Conservation (phyloP, 2,797 vertebrate genomes). For the Diceros bicornis region DNA sequence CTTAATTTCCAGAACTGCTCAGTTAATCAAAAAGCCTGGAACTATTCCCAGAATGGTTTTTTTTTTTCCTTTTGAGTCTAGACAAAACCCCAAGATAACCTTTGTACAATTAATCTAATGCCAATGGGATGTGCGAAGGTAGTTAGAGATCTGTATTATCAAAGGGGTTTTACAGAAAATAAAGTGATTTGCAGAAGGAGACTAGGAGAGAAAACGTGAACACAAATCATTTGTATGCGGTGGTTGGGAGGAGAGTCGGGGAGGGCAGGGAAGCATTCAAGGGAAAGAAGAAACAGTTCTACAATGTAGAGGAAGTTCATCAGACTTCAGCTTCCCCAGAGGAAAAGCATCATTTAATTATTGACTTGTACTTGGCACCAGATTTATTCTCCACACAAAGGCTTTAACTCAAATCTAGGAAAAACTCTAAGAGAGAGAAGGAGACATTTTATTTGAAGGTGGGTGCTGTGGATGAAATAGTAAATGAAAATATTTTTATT, state of each 20-base stretch:
- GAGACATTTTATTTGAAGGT: constrained; percentile 22
- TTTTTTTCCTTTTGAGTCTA: constrained; percentile 28
- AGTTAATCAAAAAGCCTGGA: constrained; percentile 77
- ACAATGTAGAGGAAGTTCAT: constrained; percentile 74
- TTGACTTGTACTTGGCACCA: constrained; percentile 69
- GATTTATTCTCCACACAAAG: constrained; percentile 59
- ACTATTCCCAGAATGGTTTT: constrained; percentile 64
- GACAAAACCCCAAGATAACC: constrained; percentile 70
- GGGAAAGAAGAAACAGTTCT: constrained; percentile 64
- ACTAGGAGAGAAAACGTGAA: background rate
- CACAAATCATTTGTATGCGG: background rate
- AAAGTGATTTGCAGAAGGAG: background rate
- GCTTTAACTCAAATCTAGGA: constrained; percentile 66
- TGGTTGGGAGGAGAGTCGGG: fast-evolving
- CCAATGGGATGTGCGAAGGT: background rate
- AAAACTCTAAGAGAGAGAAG: background rate
- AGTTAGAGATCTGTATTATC: background rate
- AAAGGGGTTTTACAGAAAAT: constrained; percentile 22
- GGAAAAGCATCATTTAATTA: constrained; percentile 64
- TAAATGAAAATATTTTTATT: constrained; percentile 11
- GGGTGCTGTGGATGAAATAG: background rate
- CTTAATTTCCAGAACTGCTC: constrained; percentile 74
- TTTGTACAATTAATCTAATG: background rate
- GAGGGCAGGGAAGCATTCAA: background rate
- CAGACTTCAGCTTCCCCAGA: constrained; percentile 68